Evolutionary conservation across 2,888 invertebrate species (phyloP), one percentile per base, ranked within the genome.

Genomic region (Hofmannophila pseudospretella): DNA sequence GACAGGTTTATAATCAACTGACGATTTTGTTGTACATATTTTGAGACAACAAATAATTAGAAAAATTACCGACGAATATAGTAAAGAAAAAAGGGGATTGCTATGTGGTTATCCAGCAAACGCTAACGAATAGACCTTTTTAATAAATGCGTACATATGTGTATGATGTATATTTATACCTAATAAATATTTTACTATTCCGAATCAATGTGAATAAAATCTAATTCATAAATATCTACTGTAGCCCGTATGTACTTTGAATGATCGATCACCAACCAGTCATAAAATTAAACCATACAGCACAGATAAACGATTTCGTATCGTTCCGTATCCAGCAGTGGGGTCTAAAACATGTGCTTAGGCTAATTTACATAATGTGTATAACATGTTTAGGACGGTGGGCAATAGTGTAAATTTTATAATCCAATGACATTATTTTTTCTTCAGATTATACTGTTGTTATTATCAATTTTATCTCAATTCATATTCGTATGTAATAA

Each of bases 401-500:
- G n/a, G 23, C 23, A 23, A 35, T 43, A 28, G 11, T 11, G 13
- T 28, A 10, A 28, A 13, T 29, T 29, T 13, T 29, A 8, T 11
- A 29, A 13, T 29, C 7, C 7, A 29, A 29, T 29, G 54, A 55
- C 47, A 50, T 38, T 55, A 56, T 16, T 23, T 23, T 23, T 8
- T 23, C n/a, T 8, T 23, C 23, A 23, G 2, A 23, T 5, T 27
- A 27, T 27, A 27, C 10, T 11, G 12, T 27, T 23, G 11, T 27
- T 27, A 27, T 27, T 10, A 27, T 27, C 27, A 27, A 27, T 12
- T 30, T 7, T 16, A 16, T 59, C 42, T 36, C 40, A 47, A 41
- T 42, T 42, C 10, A 50, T 66, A 41, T 42, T 42, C 10, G 49
- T 66, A 66, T 59, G 56, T 66, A 54, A 67, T 63, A 60, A 32